These are phyloP conservation scores for Epistrophella euchroma DNA, from an alignment of 2,888 invertebrate genomes.

Conservation along the genomic window DNA sequence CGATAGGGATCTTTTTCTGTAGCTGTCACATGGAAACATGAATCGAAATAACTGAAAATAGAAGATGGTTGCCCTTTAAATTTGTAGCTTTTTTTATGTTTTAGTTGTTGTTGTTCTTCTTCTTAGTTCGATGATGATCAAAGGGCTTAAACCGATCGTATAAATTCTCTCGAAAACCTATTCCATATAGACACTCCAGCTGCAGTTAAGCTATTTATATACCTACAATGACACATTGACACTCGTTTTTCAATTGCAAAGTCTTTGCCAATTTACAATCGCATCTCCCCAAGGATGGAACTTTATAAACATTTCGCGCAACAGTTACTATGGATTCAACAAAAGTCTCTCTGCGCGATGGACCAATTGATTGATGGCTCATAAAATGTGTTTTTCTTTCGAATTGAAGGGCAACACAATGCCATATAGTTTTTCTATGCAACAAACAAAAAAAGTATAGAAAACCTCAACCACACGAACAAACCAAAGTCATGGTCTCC, in stretches of 20 bases:
- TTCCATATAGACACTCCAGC: not conserved
- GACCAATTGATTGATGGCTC: constrained; percentile 71
- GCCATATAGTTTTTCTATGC: constrained; percentile 46
- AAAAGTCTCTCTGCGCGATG: constrained; percentile 7
- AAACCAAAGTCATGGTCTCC: constrained; percentile 67
- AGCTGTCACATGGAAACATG: constrained; percentile 67
- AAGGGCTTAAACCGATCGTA: constrained; percentile 32
- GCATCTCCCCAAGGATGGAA: constrained; percentile 31
- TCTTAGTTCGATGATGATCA: constrained; percentile 44
- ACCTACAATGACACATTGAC: constrained; percentile 66
- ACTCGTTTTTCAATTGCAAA: constrained; percentile 50
- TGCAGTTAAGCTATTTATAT: not conserved
- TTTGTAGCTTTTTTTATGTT: constrained; percentile 30
- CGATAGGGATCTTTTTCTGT: constrained; percentile 62
- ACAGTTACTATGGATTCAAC: not conserved
- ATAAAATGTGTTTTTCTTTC: constrained; percentile 63
- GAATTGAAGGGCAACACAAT: constrained; percentile 59
- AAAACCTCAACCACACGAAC: not conserved
- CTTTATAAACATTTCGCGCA: constrained; percentile 24
- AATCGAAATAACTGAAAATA: constrained; percentile 49
- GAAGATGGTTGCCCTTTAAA: constrained; percentile 37
- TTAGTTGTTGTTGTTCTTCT: not conserved
- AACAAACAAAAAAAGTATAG: no score
- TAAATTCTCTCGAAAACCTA: not conserved
- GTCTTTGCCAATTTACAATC: constrained; percentile 42